Evolutionary conservation across 2,888 invertebrate genomes (phyloP).

Genomic region (Seladonia tumulorum): DNA sequence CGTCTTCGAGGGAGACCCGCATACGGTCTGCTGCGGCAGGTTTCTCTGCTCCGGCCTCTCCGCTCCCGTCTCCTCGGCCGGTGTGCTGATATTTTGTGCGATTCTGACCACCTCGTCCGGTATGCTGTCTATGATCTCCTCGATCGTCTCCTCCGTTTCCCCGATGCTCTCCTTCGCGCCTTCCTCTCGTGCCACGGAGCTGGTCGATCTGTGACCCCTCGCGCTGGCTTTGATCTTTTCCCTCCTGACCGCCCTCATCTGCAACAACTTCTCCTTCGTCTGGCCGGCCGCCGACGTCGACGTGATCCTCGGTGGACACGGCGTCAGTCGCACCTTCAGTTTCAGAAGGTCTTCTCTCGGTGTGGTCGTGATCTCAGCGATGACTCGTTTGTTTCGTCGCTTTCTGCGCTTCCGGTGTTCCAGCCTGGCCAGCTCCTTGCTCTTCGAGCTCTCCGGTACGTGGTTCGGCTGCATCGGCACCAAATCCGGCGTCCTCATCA

Average conservation of each 20-base stretch:
- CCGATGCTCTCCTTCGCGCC: constrained; percentile 31
- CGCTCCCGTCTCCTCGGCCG: constrained; percentile 32
- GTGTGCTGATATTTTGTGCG: constrained; percentile 70
- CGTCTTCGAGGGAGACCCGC: constrained; percentile 20
- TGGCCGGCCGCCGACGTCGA: constrained; percentile 62
- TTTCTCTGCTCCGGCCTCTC: constrained; percentile 39
- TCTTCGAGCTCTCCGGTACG: constrained; percentile 60
- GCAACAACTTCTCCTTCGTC: constrained; percentile 77
- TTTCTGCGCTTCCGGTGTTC: constrained; percentile 79
- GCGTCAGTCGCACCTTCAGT: constrained; percentile 78
- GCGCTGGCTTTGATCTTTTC: constrained; percentile 73
- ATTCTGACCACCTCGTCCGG: constrained; percentile 77
- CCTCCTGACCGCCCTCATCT: constrained; percentile 74
- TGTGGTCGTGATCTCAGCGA: constrained; percentile 81
- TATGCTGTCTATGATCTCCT: constrained; percentile 78
- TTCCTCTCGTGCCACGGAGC: constrained; percentile 52
- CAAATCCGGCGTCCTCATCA: constrained; percentile 76
- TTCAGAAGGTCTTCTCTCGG: constrained; percentile 80
- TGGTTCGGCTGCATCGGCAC: constrained; percentile 53
- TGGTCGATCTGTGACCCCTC: constrained; percentile 53
- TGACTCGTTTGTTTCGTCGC: constrained; percentile 79
- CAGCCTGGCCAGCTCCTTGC: constrained; percentile 70
- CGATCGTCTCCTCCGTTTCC: constrained; percentile 76
- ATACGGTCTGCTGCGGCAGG: neutral
- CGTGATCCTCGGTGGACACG: constrained; percentile 78